Conservation (phyloP, 2,888 invertebrate species). For the Oligia latruncula region DNA sequence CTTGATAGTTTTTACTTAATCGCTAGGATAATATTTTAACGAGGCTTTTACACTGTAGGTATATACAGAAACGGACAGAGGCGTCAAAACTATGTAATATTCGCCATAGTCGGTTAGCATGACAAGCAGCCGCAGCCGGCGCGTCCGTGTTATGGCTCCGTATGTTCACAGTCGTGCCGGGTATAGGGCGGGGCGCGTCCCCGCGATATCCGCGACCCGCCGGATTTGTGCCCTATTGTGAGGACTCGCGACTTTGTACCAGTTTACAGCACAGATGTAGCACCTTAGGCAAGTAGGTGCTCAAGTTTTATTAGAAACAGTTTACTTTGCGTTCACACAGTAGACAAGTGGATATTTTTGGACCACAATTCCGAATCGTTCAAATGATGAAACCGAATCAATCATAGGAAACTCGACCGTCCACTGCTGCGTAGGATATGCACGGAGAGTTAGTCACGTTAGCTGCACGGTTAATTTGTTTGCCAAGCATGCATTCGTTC, state of each 20-base stretch:
- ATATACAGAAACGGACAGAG: not conserved
- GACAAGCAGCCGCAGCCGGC: not conserved
- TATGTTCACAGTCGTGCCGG: conserved; percentile 32
- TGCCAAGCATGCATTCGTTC: too few relatives aligned
- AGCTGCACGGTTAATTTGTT: not conserved
- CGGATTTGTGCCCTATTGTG: conserved; percentile 47
- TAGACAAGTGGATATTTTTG: not conserved
- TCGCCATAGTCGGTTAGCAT: not conserved
- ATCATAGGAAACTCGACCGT: not conserved
- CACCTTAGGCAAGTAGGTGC: not conserved
- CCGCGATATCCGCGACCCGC: conserved; percentile 24
- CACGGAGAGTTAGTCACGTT: not conserved
- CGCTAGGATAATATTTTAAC: not conserved
- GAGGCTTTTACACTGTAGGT: not conserved
- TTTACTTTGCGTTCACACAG: not conserved
- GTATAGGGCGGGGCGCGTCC: conserved; percentile 22
- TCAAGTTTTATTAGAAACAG: conserved; percentile 3
- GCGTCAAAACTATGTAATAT: too few relatives aligned
- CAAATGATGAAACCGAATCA: not conserved
- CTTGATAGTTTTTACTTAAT: not conserved
- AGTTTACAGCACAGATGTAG: conserved; percentile 4
- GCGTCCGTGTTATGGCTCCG: not conserved
- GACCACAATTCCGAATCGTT: not conserved
- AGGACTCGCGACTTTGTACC: conserved; percentile 33
- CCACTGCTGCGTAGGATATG: not conserved